Evolutionary conservation across 2,113 vertebrate species (phyloP).

Genomic region (Datnioides undecimradiatus): DNA sequence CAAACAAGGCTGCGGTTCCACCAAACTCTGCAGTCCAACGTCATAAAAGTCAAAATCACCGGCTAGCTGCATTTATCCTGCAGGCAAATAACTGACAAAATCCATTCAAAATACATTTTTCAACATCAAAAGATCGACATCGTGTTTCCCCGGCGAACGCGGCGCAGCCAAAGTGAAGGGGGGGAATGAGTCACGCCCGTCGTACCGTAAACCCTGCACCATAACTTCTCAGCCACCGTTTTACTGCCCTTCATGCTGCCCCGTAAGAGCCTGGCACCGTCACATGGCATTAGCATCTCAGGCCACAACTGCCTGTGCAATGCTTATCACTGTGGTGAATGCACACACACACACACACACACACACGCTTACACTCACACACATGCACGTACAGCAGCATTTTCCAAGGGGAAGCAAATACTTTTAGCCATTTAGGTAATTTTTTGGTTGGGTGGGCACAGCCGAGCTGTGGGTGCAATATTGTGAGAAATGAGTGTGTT

Average conservation of each 20-base stretch:
- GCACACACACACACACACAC: conserved; percentile 23
- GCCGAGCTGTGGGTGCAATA: conserved; percentile 44
- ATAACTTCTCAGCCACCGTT: conserved; percentile 56
- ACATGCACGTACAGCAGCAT: neutral
- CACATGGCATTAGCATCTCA: conserved; percentile 51
- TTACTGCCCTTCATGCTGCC: conserved; percentile 57
- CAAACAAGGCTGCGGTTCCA: neutral
- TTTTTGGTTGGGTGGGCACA: conserved; percentile 55
- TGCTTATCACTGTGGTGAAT: conserved; percentile 39
- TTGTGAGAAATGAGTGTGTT: conserved; percentile 49
- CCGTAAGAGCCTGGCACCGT: conserved; percentile 57
- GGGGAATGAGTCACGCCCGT: conserved; percentile 63
- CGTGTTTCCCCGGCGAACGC: neutral
- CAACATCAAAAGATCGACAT: conserved; percentile 8
- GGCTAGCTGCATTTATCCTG: neutral
- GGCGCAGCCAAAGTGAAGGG: conserved; percentile 22
- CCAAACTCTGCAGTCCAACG: neutral
- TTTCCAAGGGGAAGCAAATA: conserved; percentile 46
- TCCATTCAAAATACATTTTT: neutral
- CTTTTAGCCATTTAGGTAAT: conserved; percentile 46
- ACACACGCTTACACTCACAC: conserved; percentile 9
- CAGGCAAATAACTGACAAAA: conserved; percentile 32
- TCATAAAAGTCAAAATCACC: conserved; percentile 16
- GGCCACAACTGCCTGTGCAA: conserved; percentile 21
- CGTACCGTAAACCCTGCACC: conserved; percentile 41